These are phyloP conservation scores for Agapostemon virescens DNA, from an alignment of 2,888 invertebrate genomes.

Conservation along the genomic window DNA sequence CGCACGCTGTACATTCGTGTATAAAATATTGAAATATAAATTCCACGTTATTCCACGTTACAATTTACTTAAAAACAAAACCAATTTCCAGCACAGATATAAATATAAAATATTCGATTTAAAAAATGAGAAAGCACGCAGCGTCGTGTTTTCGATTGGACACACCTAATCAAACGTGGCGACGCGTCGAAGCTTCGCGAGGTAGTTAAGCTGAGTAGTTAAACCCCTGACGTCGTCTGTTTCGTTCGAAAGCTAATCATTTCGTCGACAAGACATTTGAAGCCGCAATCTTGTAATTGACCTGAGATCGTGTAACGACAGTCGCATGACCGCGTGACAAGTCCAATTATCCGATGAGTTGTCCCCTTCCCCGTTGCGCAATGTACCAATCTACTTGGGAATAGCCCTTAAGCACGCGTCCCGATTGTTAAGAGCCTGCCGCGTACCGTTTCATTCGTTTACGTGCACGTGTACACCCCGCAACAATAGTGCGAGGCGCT, in stretches of 20 bases:
- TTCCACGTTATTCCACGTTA: not conserved
- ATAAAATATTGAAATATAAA: not conserved
- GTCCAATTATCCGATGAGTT: constrained; percentile 61
- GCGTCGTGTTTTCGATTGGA: not conserved
- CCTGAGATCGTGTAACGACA: constrained; percentile 55
- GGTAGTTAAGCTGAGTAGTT: not conserved
- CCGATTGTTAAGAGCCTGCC: constrained; percentile 45
- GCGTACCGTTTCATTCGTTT: constrained; percentile 29
- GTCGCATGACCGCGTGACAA: constrained; percentile 53
- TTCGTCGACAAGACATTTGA: constrained; percentile 40
- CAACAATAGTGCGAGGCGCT: not conserved
- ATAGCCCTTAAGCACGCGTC: constrained; percentile 53
- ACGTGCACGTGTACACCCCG: constrained; percentile 27
- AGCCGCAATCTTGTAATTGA: constrained; percentile 45
- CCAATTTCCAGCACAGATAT: not conserved
- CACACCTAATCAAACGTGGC: not conserved
- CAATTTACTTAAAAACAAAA: not conserved
- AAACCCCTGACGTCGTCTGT: not conserved
- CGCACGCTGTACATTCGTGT: too few relatives aligned
- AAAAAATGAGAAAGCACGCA: not conserved
- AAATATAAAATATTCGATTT: not conserved
- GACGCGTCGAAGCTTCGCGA: not conserved
- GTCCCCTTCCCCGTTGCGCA: constrained; percentile 43
- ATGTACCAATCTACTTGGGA: constrained; percentile 57
- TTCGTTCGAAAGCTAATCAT: constrained; percentile 1